A percentile compares a stretch with the other conserved stretches of the same genome.
These are phyloP conservation scores for Xenops minutus DNA, from an alignment of 2,797 vertebrate species.

Conservation along the genomic window DNA sequence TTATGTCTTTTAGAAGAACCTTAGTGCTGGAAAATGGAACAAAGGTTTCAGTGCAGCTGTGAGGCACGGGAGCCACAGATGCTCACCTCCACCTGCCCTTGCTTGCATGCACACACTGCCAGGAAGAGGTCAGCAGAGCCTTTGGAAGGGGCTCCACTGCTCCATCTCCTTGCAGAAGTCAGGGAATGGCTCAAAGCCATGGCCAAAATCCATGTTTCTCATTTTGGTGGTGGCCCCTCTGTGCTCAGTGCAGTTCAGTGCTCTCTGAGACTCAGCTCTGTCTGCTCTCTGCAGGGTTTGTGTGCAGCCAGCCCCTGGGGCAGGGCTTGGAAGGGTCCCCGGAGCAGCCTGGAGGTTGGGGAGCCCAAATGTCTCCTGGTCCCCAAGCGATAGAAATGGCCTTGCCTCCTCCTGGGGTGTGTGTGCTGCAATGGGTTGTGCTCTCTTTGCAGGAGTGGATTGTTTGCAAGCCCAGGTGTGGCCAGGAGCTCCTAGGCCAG, in stretches of 20 bases:
- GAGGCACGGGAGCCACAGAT: not conserved
- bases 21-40: not conserved
- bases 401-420: not conserved
- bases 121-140: not conserved
- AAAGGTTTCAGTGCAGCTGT: not conserved
- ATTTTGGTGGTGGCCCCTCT: not conserved
- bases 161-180: not conserved
- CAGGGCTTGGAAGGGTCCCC: not conserved
- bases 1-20: not conserved
- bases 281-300: fast-evolving
- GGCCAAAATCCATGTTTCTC: fast-evolving
- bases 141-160: not conserved
- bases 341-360: not conserved
- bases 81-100: not conserved
- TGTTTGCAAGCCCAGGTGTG: not conserved
- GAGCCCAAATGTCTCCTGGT: not conserved
- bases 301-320: fast-evolving
- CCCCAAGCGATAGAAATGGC: fast-evolving
- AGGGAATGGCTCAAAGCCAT: not conserved
- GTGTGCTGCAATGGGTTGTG: not conserved
- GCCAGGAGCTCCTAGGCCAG: not conserved
- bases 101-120: fast-evolving
- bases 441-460: not conserved
- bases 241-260: not conserved
- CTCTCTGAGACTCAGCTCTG: not conserved